Evolutionary conservation across 2,797 vertebrate genomes (phyloP), one percentile per base, ranked within the genome.

Genomic region (Petrocephalus sullivani): DNA sequence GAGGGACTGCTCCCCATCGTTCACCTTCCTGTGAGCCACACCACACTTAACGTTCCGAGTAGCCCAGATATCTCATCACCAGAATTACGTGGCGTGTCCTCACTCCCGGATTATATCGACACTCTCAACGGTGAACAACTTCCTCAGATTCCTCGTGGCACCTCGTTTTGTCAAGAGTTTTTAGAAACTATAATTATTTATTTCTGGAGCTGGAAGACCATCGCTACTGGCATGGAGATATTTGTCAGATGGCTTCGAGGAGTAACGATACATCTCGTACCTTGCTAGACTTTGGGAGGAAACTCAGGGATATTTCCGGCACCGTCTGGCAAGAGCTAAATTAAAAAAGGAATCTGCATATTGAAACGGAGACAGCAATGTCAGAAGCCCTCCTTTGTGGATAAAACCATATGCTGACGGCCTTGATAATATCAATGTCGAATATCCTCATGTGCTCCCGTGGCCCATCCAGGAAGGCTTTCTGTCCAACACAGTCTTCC

Each of bases 281-380:
- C 58, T 84, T 41, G 14, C 87, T 82, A 60, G 87, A 88, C 21
- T 16, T 41, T 54, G 28, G 23, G 51, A 53, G 23, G 58, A 60
- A 67, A 85, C 3, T 10, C 4, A 28, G 87, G n/a, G 56, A 61
- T 61, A 61, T 61, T 64, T 88, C 83, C 21, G 21, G 56, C 46
- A 19, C 33, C 7, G 41, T 88, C 78, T 88, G 54, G 75, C 56
- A 81, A 58, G 6, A 10, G 49, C 46, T 60, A 88, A 85, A 88
- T 88, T 88, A 54, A 71, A 85, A 88, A 51, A 71, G 41, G 14
- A 49, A 57, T 88, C 33, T 86, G 53, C n/a, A 86, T 88, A 86
- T 86, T 88, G 83, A 88, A 19, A 71, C 12, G 1, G 49, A 8
- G 67, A 21, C 46, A 19, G 33, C 61, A 37, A 49, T 85, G 88